Evolutionary conservation across 2,888 invertebrate genomes (phyloP).

Genomic region (Drosophila mayaguana): DNA sequence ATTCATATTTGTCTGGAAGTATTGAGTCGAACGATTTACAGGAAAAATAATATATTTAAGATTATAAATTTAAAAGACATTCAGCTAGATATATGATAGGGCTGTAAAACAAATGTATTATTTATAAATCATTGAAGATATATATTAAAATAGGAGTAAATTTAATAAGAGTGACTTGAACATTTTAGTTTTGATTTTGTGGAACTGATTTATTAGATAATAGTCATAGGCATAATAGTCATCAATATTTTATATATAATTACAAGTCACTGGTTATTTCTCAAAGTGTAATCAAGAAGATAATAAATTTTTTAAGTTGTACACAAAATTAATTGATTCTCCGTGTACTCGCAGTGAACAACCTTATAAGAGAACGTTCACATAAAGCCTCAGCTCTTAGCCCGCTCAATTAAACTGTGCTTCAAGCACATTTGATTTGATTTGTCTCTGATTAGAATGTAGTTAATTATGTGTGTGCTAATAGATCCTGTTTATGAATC

Average conservation of each 20-base stretch:
- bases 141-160: too few relatives aligned
- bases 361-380: conserved; percentile 21
- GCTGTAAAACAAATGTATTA: background rate
- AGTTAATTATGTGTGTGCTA: background rate
- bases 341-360: background rate
- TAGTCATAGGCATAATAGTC: too few relatives aligned
- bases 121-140: background rate
- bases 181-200: too few relatives aligned
- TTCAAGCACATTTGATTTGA: background rate
- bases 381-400: background rate
- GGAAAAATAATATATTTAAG: background rate
- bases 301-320: background rate
- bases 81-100: background rate
- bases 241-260: too few relatives aligned
- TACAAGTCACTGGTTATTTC: background rate
- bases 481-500: conserved; percentile 26
- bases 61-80: background rate
- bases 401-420: background rate
- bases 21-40: background rate
- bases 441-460: background rate
- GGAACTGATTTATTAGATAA: too few relatives aligned
- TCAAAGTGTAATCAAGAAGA: background rate
- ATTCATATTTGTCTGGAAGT: conserved; percentile 24
- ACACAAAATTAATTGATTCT: conserved; percentile 7
- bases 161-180: too few relatives aligned